Evolutionary conservation across 2,113 vertebrate genomes (phyloP).

Genomic region (Melanostigma gelatinosum): DNA sequence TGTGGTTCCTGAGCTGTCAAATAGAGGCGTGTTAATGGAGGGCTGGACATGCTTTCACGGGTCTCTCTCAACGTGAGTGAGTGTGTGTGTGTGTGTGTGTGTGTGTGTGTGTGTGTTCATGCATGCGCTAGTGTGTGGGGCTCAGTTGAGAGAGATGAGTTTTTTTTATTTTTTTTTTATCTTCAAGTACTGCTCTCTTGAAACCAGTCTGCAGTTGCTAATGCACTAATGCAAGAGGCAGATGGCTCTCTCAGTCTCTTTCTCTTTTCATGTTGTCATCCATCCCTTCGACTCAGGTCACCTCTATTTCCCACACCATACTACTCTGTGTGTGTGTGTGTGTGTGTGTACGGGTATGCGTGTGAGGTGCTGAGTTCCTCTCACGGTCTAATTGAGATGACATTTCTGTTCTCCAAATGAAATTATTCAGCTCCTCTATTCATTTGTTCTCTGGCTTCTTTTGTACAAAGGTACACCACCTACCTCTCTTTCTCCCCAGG

Average conservation of each 20-base stretch:
- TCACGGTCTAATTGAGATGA: slow-evolving; percentile 68
- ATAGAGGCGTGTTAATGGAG: slow-evolving; percentile 56
- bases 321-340: background rate
- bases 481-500: slow-evolving; percentile 42
- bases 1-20: slow-evolving; percentile 69
- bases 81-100: slow-evolving; percentile 21
- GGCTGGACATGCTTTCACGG: slow-evolving; percentile 40
- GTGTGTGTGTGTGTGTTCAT: slow-evolving; percentile 10
- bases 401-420: slow-evolving; percentile 67
- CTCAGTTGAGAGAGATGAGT: slow-evolving; percentile 41
- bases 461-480: slow-evolving; percentile 52
- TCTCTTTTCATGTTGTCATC: slow-evolving; percentile 34
- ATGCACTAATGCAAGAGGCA: slow-evolving; percentile 57
- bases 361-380: slow-evolving; percentile 41
- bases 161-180: slow-evolving; percentile 66
- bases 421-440: slow-evolving; percentile 72
- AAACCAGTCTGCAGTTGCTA: slow-evolving; percentile 29
- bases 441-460: slow-evolving; percentile 57
- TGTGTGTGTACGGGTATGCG: slow-evolving; percentile 10
- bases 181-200: slow-evolving; percentile 39
- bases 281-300: slow-evolving; percentile 36
- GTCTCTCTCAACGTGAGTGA: slow-evolving; percentile 20
- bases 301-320: slow-evolving; percentile 33
- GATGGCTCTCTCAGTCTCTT: slow-evolving; percentile 28
- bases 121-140: background rate